phyloP scores from a whole-genome alignment of 2,113 vertebrate species.

The Synodontis membranacea region DNA sequence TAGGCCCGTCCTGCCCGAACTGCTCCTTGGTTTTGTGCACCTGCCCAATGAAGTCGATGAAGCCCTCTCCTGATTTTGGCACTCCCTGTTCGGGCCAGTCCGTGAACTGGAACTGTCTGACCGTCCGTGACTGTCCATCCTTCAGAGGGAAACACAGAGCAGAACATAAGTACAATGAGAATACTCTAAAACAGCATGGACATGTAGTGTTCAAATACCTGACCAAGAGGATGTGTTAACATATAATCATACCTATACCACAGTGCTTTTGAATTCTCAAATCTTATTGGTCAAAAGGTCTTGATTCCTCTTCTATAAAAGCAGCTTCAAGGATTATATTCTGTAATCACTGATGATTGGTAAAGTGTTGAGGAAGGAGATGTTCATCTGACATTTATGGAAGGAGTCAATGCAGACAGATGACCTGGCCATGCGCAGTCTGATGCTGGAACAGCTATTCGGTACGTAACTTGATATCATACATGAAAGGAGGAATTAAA shows the following conservation, averaged over 20 bases:
- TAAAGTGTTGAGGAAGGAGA: not conserved
- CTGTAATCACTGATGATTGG: not conserved
- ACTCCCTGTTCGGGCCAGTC: slow-evolving; percentile 98
- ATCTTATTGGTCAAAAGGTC: not conserved
- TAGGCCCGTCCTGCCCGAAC: slow-evolving; percentile 97
- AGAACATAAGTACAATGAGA: slow-evolving; percentile 21
- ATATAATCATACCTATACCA: not conserved
- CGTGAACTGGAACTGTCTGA: slow-evolving; percentile 98
- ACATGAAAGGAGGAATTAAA: not conserved
- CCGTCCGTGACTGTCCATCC: slow-evolving; percentile 96
- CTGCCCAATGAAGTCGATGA: slow-evolving; percentile 98
- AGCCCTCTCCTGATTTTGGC: slow-evolving; percentile 96
- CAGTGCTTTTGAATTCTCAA: not conserved
- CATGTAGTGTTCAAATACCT: not conserved
- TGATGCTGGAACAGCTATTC: not conserved
- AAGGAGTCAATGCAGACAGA: not conserved
- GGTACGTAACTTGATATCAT: not conserved
- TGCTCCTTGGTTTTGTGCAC: slow-evolving; percentile 99
- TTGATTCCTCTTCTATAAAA: not conserved
- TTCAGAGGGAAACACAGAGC: slow-evolving; percentile 75
- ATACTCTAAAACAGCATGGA: not conserved
- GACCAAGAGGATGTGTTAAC: not conserved
- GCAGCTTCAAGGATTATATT: not conserved
- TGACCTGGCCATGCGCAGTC: not conserved
- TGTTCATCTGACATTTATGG: not conserved